Percentiles rank a stretch among this genome's conserved stretches.
These are phyloP conservation scores for Melanerpes formicivorus DNA, from an alignment of 2,113 vertebrate species.

Conservation along the genomic window DNA sequence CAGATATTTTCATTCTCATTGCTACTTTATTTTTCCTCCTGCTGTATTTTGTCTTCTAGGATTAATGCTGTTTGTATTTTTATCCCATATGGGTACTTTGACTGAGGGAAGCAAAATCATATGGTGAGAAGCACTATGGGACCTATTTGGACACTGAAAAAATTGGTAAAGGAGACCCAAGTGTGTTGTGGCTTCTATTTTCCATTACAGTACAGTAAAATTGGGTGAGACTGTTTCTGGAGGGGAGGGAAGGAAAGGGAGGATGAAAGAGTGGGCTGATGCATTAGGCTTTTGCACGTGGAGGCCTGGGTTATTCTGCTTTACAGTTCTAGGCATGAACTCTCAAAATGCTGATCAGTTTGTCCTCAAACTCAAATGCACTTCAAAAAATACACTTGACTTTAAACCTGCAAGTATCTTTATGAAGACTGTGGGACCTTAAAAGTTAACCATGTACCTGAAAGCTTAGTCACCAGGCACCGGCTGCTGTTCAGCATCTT, in stretches of 20 bases:
- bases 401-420: neutral
- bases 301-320: neutral
- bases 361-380: neutral
- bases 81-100: neutral
- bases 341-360: neutral
- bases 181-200: neutral
- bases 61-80: constrained; percentile 15
- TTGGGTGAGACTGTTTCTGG: constrained; percentile 29
- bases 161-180: neutral
- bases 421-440: neutral
- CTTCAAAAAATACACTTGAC: neutral
- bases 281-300: neutral
- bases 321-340: neutral
- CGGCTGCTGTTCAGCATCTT: neutral
- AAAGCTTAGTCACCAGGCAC: neutral
- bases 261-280: neutral
- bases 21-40: neutral
- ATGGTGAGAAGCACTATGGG: neutral
- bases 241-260: constrained; percentile 36
- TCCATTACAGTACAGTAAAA: constrained; percentile 40
- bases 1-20: constrained; percentile 31
- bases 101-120: neutral
- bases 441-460: neutral
- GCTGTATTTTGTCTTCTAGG: neutral
- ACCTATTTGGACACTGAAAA: neutral